These are phyloP conservation scores for Onychostruthus taczanowskii DNA, from an alignment of 2,113 vertebrate genomes.

Conservation along the genomic window DNA sequence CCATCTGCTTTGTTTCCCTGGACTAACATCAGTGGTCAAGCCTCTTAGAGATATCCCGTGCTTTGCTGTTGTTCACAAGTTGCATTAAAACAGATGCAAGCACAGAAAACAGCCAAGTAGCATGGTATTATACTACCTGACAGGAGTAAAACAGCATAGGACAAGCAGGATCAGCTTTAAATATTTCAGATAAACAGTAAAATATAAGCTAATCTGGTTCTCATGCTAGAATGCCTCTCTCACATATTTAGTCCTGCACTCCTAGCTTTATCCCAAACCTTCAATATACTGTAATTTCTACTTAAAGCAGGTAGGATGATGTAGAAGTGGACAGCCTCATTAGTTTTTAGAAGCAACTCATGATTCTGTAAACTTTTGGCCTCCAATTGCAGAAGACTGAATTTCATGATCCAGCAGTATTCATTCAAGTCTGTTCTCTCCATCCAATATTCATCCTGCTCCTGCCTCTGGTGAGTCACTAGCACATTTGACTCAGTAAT, in stretches of 20 bases:
- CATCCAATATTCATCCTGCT: neutral
- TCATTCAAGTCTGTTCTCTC: neutral
- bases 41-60: fast-evolving
- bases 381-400: neutral
- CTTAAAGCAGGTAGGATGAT: neutral
- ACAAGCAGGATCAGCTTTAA: neutral
- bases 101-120: neutral
- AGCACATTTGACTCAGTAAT: neutral
- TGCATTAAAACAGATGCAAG: neutral
- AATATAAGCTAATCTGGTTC: neutral
- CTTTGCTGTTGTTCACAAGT: neutral
- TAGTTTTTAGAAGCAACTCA: neutral
- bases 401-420: neutral
- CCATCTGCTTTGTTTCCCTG: neutral
- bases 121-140: neutral
- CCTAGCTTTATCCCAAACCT: neutral
- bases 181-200: neutral
- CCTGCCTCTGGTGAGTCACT: neutral
- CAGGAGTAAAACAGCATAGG: neutral
- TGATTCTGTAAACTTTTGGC: neutral
- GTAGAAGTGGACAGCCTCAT: neutral
- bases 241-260: neutral
- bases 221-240: neutral
- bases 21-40: neutral
- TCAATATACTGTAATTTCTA: neutral